Base-by-base conservation (phyloP, 1,140 invertebrate genomes). In the Cotesia typhae region DNA sequence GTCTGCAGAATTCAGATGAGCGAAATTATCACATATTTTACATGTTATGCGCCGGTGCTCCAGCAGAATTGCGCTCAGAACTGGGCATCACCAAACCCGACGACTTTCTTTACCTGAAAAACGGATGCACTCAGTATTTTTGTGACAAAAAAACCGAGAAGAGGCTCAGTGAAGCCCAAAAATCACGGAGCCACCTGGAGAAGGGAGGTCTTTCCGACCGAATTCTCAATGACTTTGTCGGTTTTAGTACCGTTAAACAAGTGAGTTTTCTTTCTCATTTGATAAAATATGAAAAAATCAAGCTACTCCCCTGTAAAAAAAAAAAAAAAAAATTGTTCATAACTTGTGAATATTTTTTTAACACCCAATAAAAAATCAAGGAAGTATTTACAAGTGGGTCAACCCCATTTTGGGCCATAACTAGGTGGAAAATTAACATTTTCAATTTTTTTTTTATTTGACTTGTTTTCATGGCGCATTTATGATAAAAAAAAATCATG, bases 11-110 rank as follows among this genome's bases (percentile, higher is more conserved):
- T 72, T 87, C 90, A 4, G 95, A 96, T 71, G 97, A 98, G 84
- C 89, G 96, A 69, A 98, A 98, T 84, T 99, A 98, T 81, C 97
- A 99, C 82, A 96, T 99, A 36, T 99, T 99, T 85, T 99, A 98
- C 82, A 91, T 97, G 83, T 87, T 99, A 38, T 95, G 96, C 83
- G 95, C 95, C 37, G 96, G 96, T 14, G 95, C 95, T 1, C 94
- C 95, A 0, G 90, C 93, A 9, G 88, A 91, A 51, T 82, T 98
- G 10, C 89, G 94, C 14, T 85, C 92, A 36, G 91, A 93, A 74
- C 87, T 98, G 20, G 89, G 91, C 17, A 88, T 99, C 12, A 92
- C 91, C 5, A 93, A 94, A 80, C 96, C 96, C 17, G 96, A 98
- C 87, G 91, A 96, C 78, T 85, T 86, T 70, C 87, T 97, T 92